Evolutionary conservation across 1,140 invertebrate genomes (phyloP), one percentile per base, ranked within the genome.

Genomic region (Stegodyphus mimosarum): DNA sequence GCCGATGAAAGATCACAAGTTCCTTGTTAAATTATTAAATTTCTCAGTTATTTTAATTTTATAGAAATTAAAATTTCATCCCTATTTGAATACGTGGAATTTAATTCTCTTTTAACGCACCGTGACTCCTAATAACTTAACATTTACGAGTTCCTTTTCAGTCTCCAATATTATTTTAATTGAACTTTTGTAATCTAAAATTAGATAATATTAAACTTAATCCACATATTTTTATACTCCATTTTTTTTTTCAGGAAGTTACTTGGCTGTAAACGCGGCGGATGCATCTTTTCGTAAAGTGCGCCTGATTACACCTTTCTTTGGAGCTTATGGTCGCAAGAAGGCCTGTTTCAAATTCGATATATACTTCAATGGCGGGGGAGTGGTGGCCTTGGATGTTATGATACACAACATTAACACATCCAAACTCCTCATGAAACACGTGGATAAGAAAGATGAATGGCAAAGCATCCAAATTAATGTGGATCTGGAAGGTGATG

Each of bases 251-350:
- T 2, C 60, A 86, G 83, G 83, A 5, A 71, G 55, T 50, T 86
- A 86, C 17, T 5, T 78, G n/a, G 50, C 48, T 0, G 83, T 86
- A 13, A 78, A 78, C 6, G 83, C 83, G 6, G 53, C 11, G 11
- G 83, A 86, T n/a, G 83, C 83, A 6, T 86, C 83, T 18, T 86
- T 64, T 69, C 66, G 83, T 4, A 86, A 78, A 64, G 55, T 86
- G 2, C 74, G 83, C 4, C 17, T 86, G 51, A 48, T 78, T 5
- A 72, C 83, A 3, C 83, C 83, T 15, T 72, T 86, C 48, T 78
- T 86, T 18, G 66, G 53, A 0, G 52, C 83, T 6, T 78, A 63
- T 17, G 83, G 83, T 6, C 74, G 83, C 51, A 86, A 77, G 67
- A 86, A 70, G 17, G 83, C 52, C 18, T 86, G 83, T 49, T 64